A percentile compares a stretch with the other conserved stretches of the same genome.
These are phyloP conservation scores for Ormyrus thymus DNA, from an alignment of 2,888 invertebrate genomes.

Conservation along the genomic window DNA sequence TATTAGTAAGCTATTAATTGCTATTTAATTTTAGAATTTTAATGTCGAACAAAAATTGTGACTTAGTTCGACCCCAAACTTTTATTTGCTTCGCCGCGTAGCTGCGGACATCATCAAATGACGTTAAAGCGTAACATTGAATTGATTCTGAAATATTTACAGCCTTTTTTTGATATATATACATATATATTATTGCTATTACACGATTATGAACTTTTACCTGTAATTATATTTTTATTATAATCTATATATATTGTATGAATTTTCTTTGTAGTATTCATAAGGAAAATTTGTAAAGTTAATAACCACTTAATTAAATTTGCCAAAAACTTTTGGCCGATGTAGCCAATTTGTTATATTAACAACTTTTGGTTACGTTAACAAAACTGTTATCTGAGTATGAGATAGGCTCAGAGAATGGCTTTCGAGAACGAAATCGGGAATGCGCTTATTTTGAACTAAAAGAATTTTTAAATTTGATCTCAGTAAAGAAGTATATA, in stretches of 20 bases:
- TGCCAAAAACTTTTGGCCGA: conserved; percentile 13
- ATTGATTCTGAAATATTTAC: conserved; percentile 30
- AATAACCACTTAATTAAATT: conserved; percentile 11
- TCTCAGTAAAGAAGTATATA: too few species aligned
- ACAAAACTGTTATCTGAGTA: conserved; percentile 36
- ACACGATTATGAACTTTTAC: conserved; percentile 37
- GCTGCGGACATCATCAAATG: neutral
- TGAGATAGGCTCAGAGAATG: neutral
- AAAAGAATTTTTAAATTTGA: neutral
- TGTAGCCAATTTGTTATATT: conserved; percentile 47
- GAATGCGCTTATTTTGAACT: neutral
- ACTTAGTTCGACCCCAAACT: neutral
- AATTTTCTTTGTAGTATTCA: conserved; percentile 29
- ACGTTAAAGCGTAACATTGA: neutral
- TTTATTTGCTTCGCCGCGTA: conserved; percentile 6
- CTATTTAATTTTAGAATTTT: conserved; percentile 13
- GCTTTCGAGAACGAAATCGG: conserved; percentile 7
- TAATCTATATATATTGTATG: conserved; percentile 19
- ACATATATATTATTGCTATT: conserved; percentile 29
- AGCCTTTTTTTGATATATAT: conserved; percentile 22
- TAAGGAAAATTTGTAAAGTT: conserved; percentile 3
- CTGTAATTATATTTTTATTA: conserved; percentile 34
- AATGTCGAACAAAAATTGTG: neutral
- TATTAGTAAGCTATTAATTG: neutral
- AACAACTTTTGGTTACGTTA: conserved; percentile 43